phyloP scores from a whole-genome alignment of 2,888 invertebrate genomes.

The Gortyna flavago region DNA sequence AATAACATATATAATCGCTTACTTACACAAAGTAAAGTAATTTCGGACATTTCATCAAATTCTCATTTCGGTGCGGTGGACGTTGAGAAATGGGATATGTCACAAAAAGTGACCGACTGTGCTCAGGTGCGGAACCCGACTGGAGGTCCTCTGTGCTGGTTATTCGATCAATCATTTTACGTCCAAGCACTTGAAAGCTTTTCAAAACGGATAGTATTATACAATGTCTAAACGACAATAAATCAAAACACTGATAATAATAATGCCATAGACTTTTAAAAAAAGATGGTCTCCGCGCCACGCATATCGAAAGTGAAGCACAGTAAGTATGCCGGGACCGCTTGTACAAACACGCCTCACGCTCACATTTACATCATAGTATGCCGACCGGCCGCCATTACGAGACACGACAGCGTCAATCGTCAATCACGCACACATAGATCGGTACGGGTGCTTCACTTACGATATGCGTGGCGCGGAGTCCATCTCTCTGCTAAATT shows the following conservation, averaged over 20 bases:
- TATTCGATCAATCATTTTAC: slow-evolving; percentile 51
- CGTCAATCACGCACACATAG: too few relatives aligned
- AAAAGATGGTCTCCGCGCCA: too few relatives aligned
- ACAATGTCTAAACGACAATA: background rate
- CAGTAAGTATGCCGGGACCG: too few relatives aligned
- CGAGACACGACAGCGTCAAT: too few relatives aligned
- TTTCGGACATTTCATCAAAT: slow-evolving; percentile 63
- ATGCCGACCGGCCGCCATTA: too few relatives aligned
- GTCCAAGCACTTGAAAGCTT: slow-evolving; percentile 26
- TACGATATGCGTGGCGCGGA: too few relatives aligned
- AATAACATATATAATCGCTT: slow-evolving; percentile 8
- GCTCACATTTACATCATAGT: too few relatives aligned
- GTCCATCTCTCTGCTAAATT: too few relatives aligned
- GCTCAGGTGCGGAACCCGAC: slow-evolving; percentile 58
- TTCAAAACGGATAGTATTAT: slow-evolving; percentile 19
- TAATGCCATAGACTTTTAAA: too few relatives aligned
- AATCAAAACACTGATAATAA: background rate
- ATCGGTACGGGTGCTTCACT: too few relatives aligned
- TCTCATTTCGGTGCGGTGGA: slow-evolving; percentile 57
- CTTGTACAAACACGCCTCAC: too few relatives aligned
- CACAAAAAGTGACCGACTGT: slow-evolving; percentile 65
- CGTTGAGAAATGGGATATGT: slow-evolving; percentile 68
- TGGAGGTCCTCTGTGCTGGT: slow-evolving; percentile 31
- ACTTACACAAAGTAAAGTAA: slow-evolving; percentile 35
- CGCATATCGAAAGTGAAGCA: too few relatives aligned